Evolutionary conservation across 2,797 vertebrate genomes (phyloP), one percentile per base, ranked within the genome.

Genomic region (Gobio occitaniae): DNA sequence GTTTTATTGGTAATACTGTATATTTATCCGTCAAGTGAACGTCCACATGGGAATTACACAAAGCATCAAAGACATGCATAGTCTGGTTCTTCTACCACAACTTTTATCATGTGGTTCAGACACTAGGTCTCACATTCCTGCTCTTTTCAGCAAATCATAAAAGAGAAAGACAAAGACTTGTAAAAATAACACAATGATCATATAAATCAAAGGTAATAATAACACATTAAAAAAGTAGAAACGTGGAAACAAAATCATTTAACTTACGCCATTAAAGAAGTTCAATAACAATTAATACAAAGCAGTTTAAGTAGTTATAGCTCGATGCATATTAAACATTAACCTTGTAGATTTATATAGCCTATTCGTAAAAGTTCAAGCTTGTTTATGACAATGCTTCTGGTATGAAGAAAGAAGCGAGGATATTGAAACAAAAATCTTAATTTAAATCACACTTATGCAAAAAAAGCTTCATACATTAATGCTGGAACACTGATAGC

Each of bases 1-100:
- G 69, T 86, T 84, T 88, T 96, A 95, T 96, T 94, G 96, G 96
- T 97, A 97, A 97, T 97, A 97, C 92, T 95, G 96, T 96, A 96
- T 97, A 95, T 97, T 96, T 95, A 95, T 96, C 95, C 94, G 94
- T 92, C 86, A 93, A 94, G 93, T 86, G 88, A 94, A 94, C 87
- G 87, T 93, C 91, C 93, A 92, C 93, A 90, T 93, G 70, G 93
- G 94, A 96, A 95, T 92, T 96, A 96, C 95, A 97, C 94, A 96
- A 96, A 96, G 95, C 94, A 92, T 95, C 92, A 88, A 94, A 96
- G 94, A 96, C 97, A 97, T 96, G 96, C 95, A 95, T 94, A 93
- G 94, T 94, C 93, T 90, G 93, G 92, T 92, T 94, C 93, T 95
- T 93, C 88, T 93, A 93, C 94, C 92, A 93, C 92, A 94, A 91